Conservation (phyloP, 2,888 invertebrate species). For the Mechanitis messenoides region DNA sequence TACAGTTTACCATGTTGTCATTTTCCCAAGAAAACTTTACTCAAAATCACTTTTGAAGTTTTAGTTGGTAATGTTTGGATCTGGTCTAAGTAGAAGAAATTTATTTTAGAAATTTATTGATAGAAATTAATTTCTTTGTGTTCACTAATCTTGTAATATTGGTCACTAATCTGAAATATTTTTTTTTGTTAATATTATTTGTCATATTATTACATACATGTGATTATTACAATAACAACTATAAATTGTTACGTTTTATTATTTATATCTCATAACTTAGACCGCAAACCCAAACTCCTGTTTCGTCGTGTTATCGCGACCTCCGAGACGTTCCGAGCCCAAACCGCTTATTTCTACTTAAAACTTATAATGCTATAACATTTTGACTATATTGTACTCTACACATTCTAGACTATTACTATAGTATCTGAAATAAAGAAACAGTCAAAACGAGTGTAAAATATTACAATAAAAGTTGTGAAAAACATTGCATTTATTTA, state of each 20-base stretch:
- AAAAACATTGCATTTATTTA: neutral
- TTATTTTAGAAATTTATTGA: no score
- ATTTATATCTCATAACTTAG: slow-evolving; percentile 8
- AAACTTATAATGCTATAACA: slow-evolving; percentile 34
- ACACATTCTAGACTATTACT: slow-evolving; percentile 17
- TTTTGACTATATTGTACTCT: slow-evolving; percentile 28
- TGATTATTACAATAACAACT: neutral
- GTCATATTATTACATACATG: neutral
- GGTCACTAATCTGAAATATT: no score
- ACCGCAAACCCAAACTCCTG: slow-evolving; percentile 24
- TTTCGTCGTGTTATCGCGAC: slow-evolving; percentile 36
- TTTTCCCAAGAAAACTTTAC: slow-evolving; percentile 36
- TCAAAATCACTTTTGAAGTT: slow-evolving; percentile 39
- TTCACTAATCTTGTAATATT: no score
- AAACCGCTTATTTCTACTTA: slow-evolving; percentile 41
- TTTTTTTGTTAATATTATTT: no score
- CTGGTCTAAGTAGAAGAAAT: slow-evolving; percentile 14
- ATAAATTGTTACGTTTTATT: neutral
- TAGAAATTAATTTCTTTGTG: no score
- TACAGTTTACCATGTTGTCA: slow-evolving; percentile 33
- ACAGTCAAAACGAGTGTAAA: neutral
- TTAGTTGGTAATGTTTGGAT: slow-evolving; percentile 31
- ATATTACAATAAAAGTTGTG: neutral
- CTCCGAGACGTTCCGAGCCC: slow-evolving; percentile 36
- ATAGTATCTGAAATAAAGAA: slow-evolving; percentile 16